Evolutionary conservation across 2,797 vertebrate species (phyloP).

Genomic region (Petrocephalus schoutedeni): DNA sequence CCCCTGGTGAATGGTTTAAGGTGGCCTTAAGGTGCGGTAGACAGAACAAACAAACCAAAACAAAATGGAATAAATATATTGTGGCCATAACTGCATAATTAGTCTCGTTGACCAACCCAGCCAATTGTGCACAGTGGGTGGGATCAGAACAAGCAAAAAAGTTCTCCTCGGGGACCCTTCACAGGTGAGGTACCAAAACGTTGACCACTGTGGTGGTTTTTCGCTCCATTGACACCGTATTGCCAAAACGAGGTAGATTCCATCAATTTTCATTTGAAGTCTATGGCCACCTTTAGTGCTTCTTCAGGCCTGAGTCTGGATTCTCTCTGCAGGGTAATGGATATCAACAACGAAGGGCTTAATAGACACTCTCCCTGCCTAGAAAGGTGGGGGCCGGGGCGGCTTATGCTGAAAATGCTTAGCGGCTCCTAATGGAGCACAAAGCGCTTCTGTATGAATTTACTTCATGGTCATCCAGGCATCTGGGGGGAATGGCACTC

Average conservation of each 20-base stretch:
- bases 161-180: not conserved
- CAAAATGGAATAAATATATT: not conserved
- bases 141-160: not conserved
- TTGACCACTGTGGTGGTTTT: not conserved
- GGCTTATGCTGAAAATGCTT: not conserved
- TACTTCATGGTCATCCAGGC: not conserved
- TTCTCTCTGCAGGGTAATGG: not conserved
- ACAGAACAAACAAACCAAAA: not conserved
- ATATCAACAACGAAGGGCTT: slow-evolving; percentile 14
- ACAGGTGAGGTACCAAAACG: not conserved
- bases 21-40: not conserved
- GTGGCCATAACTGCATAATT: not conserved
- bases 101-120: not conserved
- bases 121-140: not conserved
- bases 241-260: not conserved
- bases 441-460: not conserved
- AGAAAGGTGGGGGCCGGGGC: not conserved
- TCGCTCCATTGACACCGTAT: not conserved
- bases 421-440: not conserved
- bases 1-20: not conserved
- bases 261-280: not conserved
- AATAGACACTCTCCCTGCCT: not conserved
- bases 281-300: not conserved
- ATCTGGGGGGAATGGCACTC: not conserved
- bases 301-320: slow-evolving; percentile 20